Base-by-base conservation (phyloP, 2,797 vertebrate genomes). In the Siniperca obscura region DNA sequence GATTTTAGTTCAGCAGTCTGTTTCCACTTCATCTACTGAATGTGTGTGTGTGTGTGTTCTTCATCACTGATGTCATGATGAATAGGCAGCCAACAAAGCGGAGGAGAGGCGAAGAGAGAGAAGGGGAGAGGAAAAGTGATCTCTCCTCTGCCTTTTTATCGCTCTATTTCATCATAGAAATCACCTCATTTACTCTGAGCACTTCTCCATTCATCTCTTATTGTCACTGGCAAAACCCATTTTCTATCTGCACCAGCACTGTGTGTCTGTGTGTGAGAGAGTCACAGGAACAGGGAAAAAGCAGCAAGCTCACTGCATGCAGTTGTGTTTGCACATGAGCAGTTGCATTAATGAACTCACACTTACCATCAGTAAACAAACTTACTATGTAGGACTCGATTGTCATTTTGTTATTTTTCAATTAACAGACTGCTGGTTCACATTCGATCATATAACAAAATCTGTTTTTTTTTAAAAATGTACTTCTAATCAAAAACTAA, bases 141-240 rank as follows among this genome's bases (percentile, higher is more conserved):
- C 89, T 87, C 88, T 89, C 87, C 87, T 92, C 81, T 78, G 90
- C 81, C 86, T 91, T 91, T 93, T 93, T 95, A 95, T 95, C 90
- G 86, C 92, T 94, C 93, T 91, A 91, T 94, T 94, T 94, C 89
- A 93, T 95, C 92, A 95, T 94, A 91, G 89, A 95, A 94, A 94
- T 95, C 93, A 95, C 91, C 92, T 93, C 91, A 91, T 95, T 94
- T 92, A 91, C 92, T 92, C 93, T 56, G 78, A 88, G 90, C 90
- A 90, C 88, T 87, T 90, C 89, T 90, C 89, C 89, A 94, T 93
- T 94, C 90, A 92, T 94, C 91, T 92, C 86, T 75, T 90, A 91
- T 93, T 91, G 90, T 93, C 90, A 84, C 55, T 46, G 84, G 87
- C 86, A 88, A 92, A 92, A 90, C 74, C 85, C 80, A 91, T 93